Evolutionary conservation across 2,113 vertebrate genomes (phyloP).

Genomic region (Chaetodon auriga): DNA sequence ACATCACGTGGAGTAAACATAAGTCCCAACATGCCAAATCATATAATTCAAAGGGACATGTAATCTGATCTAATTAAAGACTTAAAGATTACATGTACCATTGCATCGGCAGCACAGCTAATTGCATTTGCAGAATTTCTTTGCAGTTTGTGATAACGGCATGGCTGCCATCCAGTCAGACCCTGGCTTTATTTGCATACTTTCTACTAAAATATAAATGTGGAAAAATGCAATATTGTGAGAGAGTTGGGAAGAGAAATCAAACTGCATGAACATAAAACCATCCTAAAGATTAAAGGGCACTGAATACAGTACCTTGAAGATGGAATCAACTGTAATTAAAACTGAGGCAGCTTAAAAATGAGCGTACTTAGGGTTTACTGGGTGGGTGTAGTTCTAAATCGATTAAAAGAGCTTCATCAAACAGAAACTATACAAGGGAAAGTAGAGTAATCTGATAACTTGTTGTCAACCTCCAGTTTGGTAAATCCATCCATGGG

Average conservation of each 20-base stretch:
- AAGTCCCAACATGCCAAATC: slow-evolving; percentile 34
- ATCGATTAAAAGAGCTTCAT: slow-evolving; percentile 5
- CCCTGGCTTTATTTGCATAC: slow-evolving; percentile 8
- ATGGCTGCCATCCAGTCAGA: slow-evolving; percentile 7
- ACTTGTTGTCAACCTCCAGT: not conserved
- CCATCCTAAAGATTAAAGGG: slow-evolving; percentile 34
- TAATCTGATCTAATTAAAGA: slow-evolving; percentile 70
- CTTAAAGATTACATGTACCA: slow-evolving; percentile 47
- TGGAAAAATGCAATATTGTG: slow-evolving; percentile 10
- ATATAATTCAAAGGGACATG: slow-evolving; percentile 49
- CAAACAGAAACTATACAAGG: not conserved
- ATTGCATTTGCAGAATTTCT: slow-evolving; percentile 49
- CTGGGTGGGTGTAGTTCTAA: not conserved
- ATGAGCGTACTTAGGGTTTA: not conserved
- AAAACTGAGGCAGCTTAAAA: slow-evolving; percentile 1
- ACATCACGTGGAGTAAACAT: slow-evolving; percentile 57
- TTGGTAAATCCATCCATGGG: not conserved
- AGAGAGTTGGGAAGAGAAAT: slow-evolving; percentile 6
- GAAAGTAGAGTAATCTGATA: not conserved
- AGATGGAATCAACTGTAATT: slow-evolving; percentile 2
- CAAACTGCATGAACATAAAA: slow-evolving; percentile 33
- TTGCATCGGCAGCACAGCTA: slow-evolving; percentile 41
- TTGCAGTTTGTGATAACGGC: slow-evolving; percentile 15
- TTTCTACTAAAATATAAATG: slow-evolving; percentile 30
- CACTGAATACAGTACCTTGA: not conserved